Percentiles rank a stretch among this genome's conserved stretches.
Conservation (phyloP, 2,113 vertebrate species). For the Brachypteracias leptosomus region DNA sequence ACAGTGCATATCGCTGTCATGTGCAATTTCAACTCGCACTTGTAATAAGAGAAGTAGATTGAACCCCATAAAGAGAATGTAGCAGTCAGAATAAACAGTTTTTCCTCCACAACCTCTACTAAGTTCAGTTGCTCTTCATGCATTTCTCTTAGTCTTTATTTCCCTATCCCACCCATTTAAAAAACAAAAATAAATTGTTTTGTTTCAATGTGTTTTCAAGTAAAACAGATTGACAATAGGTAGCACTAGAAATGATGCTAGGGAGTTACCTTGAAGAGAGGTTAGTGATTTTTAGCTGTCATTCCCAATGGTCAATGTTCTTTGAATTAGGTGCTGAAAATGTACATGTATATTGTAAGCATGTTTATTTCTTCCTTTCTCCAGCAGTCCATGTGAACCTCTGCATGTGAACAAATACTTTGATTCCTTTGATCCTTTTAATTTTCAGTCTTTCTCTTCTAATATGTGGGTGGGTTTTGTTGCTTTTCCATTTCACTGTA, state of each 20-base stretch:
- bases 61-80: not conserved
- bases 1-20: not conserved
- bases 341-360: not conserved
- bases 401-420: conserved; percentile 54
- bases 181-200: not conserved
- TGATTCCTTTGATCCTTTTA: conserved; percentile 68
- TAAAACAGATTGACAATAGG: not conserved
- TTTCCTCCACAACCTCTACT: not conserved
- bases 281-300: not conserved
- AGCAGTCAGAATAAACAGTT: not conserved
- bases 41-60: not conserved
- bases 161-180: not conserved
- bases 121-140: not conserved
- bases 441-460: conserved; percentile 72
- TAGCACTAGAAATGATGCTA: not conserved
- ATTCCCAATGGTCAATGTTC: not conserved
- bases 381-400: conserved; percentile 74
- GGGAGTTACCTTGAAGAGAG: not conserved
- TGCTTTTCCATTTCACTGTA: not conserved
- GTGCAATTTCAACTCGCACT: not conserved
- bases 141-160: not conserved
- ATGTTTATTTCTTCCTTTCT: not conserved
- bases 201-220: not conserved
- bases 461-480: conserved; percentile 73
- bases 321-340: not conserved